phyloP scores from a whole-genome alignment of 2,888 invertebrate genomes.

The Leptura quadrifasciata region DNA sequence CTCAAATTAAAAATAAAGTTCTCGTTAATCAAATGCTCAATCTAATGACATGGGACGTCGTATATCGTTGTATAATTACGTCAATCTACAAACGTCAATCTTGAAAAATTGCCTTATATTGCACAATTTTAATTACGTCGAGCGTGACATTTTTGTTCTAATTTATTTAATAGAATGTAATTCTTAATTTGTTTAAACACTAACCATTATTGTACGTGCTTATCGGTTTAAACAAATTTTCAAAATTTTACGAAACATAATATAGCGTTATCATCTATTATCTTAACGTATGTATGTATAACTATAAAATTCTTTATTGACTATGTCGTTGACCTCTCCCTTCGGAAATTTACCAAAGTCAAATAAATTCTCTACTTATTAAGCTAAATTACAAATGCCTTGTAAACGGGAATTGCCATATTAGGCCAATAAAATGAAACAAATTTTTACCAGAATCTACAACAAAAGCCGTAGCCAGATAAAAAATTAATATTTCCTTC shows the following conservation, averaged over 20 bases:
- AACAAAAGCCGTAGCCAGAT: no score
- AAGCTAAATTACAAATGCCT: no score
- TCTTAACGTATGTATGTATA: slow-evolving; percentile 9
- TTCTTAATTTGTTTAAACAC: not conserved
- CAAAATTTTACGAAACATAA: slow-evolving; percentile 2
- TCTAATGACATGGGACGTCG: not conserved
- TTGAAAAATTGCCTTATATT: slow-evolving; percentile 24
- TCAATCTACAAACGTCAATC: slow-evolving; percentile 28
- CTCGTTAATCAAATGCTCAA: not conserved
- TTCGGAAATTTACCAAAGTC: not conserved
- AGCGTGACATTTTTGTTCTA: slow-evolving; percentile 1
- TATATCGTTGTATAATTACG: slow-evolving; percentile 1
- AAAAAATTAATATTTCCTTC: no score
- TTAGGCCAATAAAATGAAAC: no score
- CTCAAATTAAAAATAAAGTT: not conserved
- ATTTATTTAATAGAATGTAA: slow-evolving; percentile 13
- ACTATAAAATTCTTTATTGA: not conserved
- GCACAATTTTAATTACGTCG: slow-evolving; percentile 17
- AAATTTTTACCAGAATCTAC: no score
- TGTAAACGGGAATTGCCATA: no score
- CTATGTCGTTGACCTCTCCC: slow-evolving; percentile 17
- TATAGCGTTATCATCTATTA: slow-evolving; percentile 29
- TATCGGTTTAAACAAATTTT: slow-evolving; percentile 2
- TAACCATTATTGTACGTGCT: not conserved
- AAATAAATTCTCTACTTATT: not conserved